Base-by-base conservation (phyloP, 1,140 invertebrate genomes). In the Cotesia chilonis region DNA sequence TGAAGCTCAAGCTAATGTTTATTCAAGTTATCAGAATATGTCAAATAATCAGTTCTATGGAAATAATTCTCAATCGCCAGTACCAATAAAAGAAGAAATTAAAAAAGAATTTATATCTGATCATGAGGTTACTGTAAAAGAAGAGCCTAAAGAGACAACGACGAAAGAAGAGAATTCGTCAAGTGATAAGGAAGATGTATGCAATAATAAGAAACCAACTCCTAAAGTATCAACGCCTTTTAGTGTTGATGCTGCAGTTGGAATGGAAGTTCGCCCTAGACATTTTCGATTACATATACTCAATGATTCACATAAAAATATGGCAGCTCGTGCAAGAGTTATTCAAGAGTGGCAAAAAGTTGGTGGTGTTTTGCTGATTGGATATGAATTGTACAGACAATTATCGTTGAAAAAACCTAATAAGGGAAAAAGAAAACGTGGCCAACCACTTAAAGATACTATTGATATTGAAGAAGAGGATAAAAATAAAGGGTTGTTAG, bases 311-410 rank as follows among this genome's bases (percentile, higher is more conserved):
- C 95, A 96, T 74, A 99, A 99, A 88, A 97, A 95, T 0, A 90
- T 97, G 74, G 90, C 91, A 36, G 93, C 95, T 38, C 88, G 96
- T 70, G 92, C 94, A 0, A 93, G 92, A 84, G 91, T 96, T 54
- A 80, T 92, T 41, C 84, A 94, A 81, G 92, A 95, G 41, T 99
- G 98, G 98, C 90, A 91, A 28, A 90, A 91, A 59, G 88, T 89
- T 7, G 97, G 98, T 4, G 98, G 98, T 14, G 97, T 99, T 1
- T 86, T 99, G 7, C 88, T 99, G 73, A 97, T 99, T 81, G 98
- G 98, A 4, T 99, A 99, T 84, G 98, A 99, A 88, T 90, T 99
- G 81, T 99, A 97, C 83, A 89, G 95, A 6, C 90, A 98, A 70
- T 87, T 98, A 38, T 95, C 94, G 73, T 88, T 96, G 76, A 94